Evolutionary conservation across 2,113 vertebrate genomes (phyloP), one percentile per base, ranked within the genome.

Genomic region (Chiloscyllium plagiosum): DNA sequence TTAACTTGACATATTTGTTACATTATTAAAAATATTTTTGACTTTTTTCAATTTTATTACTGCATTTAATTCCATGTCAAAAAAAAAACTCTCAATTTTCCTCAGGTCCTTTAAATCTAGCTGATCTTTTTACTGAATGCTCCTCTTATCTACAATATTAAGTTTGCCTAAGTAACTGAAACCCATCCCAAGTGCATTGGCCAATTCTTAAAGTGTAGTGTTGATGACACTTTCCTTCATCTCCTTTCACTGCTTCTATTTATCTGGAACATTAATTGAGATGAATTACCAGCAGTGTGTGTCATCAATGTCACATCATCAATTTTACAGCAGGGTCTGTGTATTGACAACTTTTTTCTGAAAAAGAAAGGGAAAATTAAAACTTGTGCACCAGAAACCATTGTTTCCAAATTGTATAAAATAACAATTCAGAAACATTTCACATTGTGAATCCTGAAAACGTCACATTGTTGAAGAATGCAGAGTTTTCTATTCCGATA

Each of bases 231-330:
- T 89, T 85, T 37, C 87, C 83, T 80, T 37, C 33, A 0, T 96
- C 96, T 96, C 96, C 96, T 90, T 89, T n/a, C 15, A 0, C 26
- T 95, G 69, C 12, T 76, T 52, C 94, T 95, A 95, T 95, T 47
- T 69, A 95, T 95, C 94, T 95, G 94, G 42, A 72, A 13, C 94
- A 70, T 72, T 72, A 50, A 95, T 95, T 70, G 69, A 72, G 94
- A 95, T 76, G 47, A 95, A 95, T 95, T 20, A 85, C 85, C 0
- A 0, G 95, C 61, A 95, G 69, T 96, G 95, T 68, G 83, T 66
- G 66, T 50, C 66, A 96, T 95, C 96, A 56, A 7, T 2, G 42
- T 56, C 50, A 15, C 6, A 0, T 76, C 0, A 0, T 33, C 83
- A 20, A 72, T 37, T 7, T 50, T 8, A n/a, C 95, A 47, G 69